Conservation (phyloP, 2,888 invertebrate genomes). For the Oegoconia quadripuncta region DNA sequence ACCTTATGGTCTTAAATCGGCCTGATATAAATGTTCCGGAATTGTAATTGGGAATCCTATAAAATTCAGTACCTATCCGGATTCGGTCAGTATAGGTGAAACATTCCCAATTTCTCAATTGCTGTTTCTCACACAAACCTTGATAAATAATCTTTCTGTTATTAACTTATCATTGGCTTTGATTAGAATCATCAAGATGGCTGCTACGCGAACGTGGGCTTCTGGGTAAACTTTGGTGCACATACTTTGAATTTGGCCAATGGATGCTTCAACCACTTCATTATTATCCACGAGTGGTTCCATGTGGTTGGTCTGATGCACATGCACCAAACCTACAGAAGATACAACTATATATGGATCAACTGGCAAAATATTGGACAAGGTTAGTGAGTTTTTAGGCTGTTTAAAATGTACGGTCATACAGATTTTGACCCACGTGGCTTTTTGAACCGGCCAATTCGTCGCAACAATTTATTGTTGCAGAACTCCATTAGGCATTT, state of each 20-base stretch:
- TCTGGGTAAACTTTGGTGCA: conserved; percentile 33
- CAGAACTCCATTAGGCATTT: conserved; percentile 4
- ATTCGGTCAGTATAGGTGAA: too few species aligned
- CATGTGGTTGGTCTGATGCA: conserved; percentile 48
- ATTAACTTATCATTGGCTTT: conserved; percentile 7
- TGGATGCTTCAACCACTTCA: conserved; percentile 74
- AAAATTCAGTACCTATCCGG: too few species aligned
- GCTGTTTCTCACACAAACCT: too few species aligned
- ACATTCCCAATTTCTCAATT: too few species aligned
- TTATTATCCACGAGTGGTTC: conserved; percentile 83
- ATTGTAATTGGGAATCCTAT: too few species aligned
- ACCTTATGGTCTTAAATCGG: too few species aligned
- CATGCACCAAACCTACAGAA: conserved; percentile 48
- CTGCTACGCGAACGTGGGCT: conserved; percentile 47
- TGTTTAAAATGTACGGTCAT: conserved; percentile 5
- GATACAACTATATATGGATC: conserved; percentile 77
- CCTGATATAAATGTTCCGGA: too few species aligned
- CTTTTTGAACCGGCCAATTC: too few species aligned
- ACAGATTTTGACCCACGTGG: conserved; percentile 15
- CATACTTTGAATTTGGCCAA: conserved; percentile 63
- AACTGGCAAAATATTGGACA: conserved; percentile 81
- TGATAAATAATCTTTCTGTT: too few species aligned
- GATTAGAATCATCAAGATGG: conserved; percentile 22
- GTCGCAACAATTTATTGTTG: conserved; percentile 10
- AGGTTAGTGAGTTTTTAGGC: conserved; percentile 64